A percentile compares a stretch with the other conserved stretches of the same genome.
Evolutionary conservation across 1,140 invertebrate genomes (phyloP).

Genomic region (Brachionus paranguensis): DNA sequence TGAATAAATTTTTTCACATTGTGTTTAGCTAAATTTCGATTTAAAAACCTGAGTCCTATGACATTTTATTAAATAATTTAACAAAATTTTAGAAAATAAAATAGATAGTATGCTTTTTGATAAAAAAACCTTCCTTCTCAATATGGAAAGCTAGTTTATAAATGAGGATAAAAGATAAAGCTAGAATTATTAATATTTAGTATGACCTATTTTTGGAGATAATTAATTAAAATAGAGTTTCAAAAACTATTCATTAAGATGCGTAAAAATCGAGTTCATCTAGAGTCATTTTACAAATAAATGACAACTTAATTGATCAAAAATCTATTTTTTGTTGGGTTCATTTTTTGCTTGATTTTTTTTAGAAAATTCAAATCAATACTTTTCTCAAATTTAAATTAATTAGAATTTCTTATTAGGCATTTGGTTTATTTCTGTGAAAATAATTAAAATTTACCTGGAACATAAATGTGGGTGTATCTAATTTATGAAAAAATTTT

Average conservation of each 20-base stretch:
- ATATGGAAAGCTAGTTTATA: neutral
- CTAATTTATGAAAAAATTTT: neutral
- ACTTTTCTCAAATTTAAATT: neutral
- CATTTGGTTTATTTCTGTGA: neutral
- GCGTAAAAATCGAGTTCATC: neutral
- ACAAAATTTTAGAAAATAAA: neutral
- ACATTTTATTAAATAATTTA: neutral
- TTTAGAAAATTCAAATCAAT: neutral
- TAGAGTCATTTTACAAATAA: neutral
- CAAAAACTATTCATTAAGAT: neutral
- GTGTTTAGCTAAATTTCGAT: neutral
- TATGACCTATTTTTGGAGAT: neutral
- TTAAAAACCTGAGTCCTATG: neutral
- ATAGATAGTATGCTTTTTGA: neutral
- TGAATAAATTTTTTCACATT: neutral
- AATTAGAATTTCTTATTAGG: neutral
- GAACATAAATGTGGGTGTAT: neutral
- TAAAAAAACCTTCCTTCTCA: neutral
- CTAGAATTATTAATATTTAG: neutral
- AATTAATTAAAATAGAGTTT: neutral
- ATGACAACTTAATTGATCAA: neutral
- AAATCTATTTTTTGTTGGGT: neutral
- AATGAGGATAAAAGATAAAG: neutral
- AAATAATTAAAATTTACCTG: neutral
- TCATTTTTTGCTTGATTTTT: neutral